Evolutionary conservation across 2,888 invertebrate genomes (phyloP), one percentile per base, ranked within the genome.

Genomic region (Aspidapion aeneum): DNA sequence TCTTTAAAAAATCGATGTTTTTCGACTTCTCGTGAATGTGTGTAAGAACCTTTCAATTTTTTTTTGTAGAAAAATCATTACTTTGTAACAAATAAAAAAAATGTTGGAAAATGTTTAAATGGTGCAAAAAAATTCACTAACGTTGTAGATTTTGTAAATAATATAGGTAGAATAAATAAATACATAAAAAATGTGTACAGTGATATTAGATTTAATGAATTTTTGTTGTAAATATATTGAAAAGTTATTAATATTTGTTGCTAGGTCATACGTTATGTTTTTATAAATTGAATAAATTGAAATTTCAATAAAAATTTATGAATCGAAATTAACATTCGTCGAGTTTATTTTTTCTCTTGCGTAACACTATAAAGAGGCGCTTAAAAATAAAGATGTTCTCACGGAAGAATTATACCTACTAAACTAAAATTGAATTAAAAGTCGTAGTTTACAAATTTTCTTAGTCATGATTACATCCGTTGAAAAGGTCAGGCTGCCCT

Each of bases 251-350:
- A 75, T 75, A 76, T 78, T 77, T 78, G 78, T 78, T 78, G 77
- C 74, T 75, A 62, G 62, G 62, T 48, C 77, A 77, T 78, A 76
- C 77, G 78, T 78, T 79, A 78, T 78, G 78, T 78, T 79, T 77
- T 79, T 77, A 77, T 77, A 77, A 76, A 78, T 77, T 78, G 74
- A 75, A 75, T 72, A 75, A 77, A 77, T 77, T 76, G 75, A 75
- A 77, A 75, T 71, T 71, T 74, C 74, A 74, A 74, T 75, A 75
- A 75, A 70, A 71, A 71, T 72, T 72, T 72, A 74, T 74, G 66
- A 67, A 70, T 58, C 63, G 55, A 60, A 55, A 17, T 56, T 56
- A 9, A 54, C n/a, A n/a, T n/a, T n/a, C n/a, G n/a, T n/a, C n/a
- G n/a, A n/a, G n/a, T n/a, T n/a, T n/a, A n/a, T n/a, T n/a, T n/a